phyloP scores from a whole-genome alignment of 2,888 invertebrate genomes.

The Eulithis prunata region DNA sequence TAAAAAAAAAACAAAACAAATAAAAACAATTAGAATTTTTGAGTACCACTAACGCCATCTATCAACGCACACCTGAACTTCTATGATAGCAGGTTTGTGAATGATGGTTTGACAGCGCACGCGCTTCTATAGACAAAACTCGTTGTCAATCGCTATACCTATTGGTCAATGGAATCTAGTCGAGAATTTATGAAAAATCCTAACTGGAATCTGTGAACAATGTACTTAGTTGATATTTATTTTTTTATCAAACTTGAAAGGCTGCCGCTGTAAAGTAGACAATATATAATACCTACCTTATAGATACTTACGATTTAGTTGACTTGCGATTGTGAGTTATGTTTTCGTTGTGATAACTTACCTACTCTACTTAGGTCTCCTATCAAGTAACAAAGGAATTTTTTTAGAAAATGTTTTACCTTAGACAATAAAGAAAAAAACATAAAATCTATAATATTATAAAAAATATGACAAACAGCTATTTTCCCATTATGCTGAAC shows the following conservation, averaged over 20 bases:
- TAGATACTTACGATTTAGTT: too few relatives aligned
- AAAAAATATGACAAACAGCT: too few relatives aligned
- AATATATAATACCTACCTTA: too few relatives aligned
- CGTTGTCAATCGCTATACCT: slow-evolving; percentile 33
- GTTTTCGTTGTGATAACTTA: too few relatives aligned
- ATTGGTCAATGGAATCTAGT: slow-evolving; percentile 11
- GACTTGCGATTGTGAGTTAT: too few relatives aligned
- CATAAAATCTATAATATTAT: too few relatives aligned
- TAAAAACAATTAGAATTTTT: slow-evolving; percentile 1
- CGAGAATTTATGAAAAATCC: slow-evolving; percentile 9
- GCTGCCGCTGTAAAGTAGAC: too few relatives aligned
- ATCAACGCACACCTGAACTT: slow-evolving; percentile 48
- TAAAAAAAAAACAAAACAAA: background rate
- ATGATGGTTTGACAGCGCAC: slow-evolving; percentile 51
- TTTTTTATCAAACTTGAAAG: background rate
- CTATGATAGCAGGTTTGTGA: slow-evolving; percentile 45
- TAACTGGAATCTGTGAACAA: slow-evolving; percentile 24
- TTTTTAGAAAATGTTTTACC: too few relatives aligned
- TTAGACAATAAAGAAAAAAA: too few relatives aligned
- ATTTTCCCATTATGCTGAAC: too few relatives aligned
- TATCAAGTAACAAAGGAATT: too few relatives aligned
- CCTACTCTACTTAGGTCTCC: too few relatives aligned
- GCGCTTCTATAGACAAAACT: slow-evolving; percentile 42
- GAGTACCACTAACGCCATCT: slow-evolving; percentile 66
- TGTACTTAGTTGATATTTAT: background rate